Base-by-base conservation (phyloP, 2,113 vertebrate species). In the Silurus asotus region DNA sequence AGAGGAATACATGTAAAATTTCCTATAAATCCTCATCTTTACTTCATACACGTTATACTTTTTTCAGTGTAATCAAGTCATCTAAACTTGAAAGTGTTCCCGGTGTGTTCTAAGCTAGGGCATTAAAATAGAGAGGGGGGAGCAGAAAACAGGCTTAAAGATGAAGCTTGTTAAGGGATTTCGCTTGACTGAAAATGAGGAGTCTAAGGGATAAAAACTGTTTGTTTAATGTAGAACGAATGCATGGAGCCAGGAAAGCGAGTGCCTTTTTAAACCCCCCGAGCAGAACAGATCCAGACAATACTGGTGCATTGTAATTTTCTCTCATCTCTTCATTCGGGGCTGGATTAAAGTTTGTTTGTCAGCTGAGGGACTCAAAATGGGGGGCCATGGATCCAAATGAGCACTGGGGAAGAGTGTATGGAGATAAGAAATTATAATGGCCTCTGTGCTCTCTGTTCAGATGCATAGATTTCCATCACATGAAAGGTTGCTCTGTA, bases 121-220 rank as follows among this genome's bases (percentile, higher is more conserved):
- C 93, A 92, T 93, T 89, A 93, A 89, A 69, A 65, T 75, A 70
- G 49, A 70, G 58, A 55, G 79, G 53, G 53, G 87, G 77, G n/a
- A 25, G 19, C 49, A 65, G 20, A 83, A 80, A 83, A 70, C 37
- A 87, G 87, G 93, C 93, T 94, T 93, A 95, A 94, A 94, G 93
- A 94, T 94, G 94, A 94, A 94, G 93, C 93, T 95, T 89, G 89
- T 95, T 95, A 93, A 91, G 91, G 91, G 92, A 92, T 92, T 92
- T 91, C 92, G 92, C 92, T 92, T 90, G 89, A 93, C 94, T 93
- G 92, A 92, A 94, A 92, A 93, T 90, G 91, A 84, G 70, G 84
- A 84, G 87, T 69, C 83, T 59, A 45, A 87, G 85, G 83, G 84
- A 89, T 84, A 72, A 88, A 82, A 78, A 81, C 89, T 90, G 92